Evolutionary conservation across 2,888 invertebrate genomes (phyloP).

Genomic region (Andrena chrysosceles): DNA sequence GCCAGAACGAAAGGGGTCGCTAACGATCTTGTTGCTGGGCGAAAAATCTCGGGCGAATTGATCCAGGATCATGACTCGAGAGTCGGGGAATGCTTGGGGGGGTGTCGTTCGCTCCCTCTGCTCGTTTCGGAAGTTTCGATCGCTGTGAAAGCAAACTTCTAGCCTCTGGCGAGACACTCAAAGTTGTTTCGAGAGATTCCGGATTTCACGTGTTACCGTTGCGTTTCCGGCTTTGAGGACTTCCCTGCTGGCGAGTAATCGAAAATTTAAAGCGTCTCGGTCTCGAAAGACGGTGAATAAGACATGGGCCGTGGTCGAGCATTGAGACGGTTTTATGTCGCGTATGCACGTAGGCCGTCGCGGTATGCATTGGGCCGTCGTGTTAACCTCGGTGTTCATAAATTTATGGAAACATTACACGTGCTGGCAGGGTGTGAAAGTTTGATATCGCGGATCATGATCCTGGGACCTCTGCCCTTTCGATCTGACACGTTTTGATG

Average conservation of each 20-base stretch:
- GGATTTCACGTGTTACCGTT: conserved; percentile 28
- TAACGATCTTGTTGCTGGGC: neutral
- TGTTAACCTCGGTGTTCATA: conserved; percentile 3
- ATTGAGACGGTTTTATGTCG: neutral
- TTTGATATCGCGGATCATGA: neutral
- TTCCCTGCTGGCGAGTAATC: conserved; percentile 25
- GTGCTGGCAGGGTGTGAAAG: neutral
- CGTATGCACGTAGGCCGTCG: too few species aligned
- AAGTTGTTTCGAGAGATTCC: conserved; percentile 3
- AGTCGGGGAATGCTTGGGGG: neutral
- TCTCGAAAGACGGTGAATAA: neutral
- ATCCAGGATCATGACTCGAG: neutral
- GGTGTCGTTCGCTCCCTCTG: neutral
- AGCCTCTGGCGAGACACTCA: neutral
- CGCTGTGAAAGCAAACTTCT: neutral
- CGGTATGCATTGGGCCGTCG: too few species aligned
- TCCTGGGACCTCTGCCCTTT: neutral
- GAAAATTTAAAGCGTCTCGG: conserved; percentile 39
- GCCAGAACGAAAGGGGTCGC: neutral
- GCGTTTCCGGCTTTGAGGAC: neutral
- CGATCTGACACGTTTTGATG: neutral
- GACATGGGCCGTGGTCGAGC: neutral
- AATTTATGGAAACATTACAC: neutral
- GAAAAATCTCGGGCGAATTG: neutral
- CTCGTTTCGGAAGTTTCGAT: neutral